These are phyloP conservation scores for Cancer borealis DNA, from an alignment of 2,888 invertebrate genomes.

Conservation along the genomic window DNA sequence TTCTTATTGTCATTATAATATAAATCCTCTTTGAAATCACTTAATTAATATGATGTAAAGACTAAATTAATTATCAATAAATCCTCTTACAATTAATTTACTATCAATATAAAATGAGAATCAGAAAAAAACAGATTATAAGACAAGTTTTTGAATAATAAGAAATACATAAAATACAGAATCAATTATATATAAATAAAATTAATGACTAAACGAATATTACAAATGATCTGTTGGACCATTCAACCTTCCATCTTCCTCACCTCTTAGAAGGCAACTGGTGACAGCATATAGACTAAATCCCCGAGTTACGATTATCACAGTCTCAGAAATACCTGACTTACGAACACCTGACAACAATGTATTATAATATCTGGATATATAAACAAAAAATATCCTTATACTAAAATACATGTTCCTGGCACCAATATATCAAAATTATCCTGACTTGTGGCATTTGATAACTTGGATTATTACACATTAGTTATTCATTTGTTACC, in stretches of 20 bases:
- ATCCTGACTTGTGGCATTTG: not conserved
- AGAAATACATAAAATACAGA: not conserved
- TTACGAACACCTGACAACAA: not conserved
- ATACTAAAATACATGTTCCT: not conserved
- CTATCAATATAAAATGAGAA: not conserved
- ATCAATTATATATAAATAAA: not conserved
- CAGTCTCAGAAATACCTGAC: not conserved
- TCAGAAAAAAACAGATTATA: not conserved
- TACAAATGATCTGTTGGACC: not conserved
- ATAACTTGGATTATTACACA: not conserved
- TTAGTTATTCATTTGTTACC: not conserved
- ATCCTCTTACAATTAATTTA: not conserved
- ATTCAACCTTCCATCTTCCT: not conserved
- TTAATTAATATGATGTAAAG: not conserved
- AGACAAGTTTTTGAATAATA: not conserved
- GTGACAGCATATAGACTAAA: conserved; percentile 28
- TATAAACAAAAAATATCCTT: not conserved
- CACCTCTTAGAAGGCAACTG: not conserved
- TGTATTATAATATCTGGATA: conserved; percentile 1
- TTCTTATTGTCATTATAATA: not conserved
- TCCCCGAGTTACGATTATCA: not conserved
- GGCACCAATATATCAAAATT: not conserved
- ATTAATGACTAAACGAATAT: not conserved
- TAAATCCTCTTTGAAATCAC: not conserved
- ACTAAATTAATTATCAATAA: not conserved